Conservation (phyloP, 2,113 vertebrate genomes). For the Otis tarda region DNA sequence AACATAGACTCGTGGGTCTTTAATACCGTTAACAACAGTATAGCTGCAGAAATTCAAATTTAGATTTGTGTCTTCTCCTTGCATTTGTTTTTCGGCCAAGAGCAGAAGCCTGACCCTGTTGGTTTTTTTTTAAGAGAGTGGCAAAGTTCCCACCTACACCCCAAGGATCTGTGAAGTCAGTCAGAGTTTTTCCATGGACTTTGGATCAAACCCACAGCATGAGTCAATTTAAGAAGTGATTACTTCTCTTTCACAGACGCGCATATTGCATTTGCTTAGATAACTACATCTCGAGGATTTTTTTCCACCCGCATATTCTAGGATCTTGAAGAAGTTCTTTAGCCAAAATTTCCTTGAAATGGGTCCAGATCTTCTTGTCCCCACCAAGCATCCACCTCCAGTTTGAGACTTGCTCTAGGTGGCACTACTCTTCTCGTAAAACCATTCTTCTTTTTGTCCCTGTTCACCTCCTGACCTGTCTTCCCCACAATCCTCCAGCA, state of each 20-base stretch:
- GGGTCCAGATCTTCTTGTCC: not conserved
- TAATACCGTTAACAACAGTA: not conserved
- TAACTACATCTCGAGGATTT: not conserved
- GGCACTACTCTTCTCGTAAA: not conserved
- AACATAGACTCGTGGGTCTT: not conserved
- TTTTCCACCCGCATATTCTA: not conserved
- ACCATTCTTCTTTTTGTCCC: not conserved
- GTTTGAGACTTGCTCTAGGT: not conserved
- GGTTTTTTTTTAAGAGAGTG: slow-evolving; percentile 26
- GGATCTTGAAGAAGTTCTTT: not conserved
- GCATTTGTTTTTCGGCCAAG: slow-evolving; percentile 4
- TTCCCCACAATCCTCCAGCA: not conserved
- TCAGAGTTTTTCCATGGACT: slow-evolving; percentile 26
- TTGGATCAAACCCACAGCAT: slow-evolving; percentile 45
- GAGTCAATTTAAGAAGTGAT: slow-evolving; percentile 50
- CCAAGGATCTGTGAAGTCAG: slow-evolving; percentile 44
- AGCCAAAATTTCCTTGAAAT: not conserved
- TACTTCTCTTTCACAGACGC: not conserved
- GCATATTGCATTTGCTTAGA: not conserved
- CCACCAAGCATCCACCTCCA: not conserved
- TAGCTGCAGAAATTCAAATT: not conserved
- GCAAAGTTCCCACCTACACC: slow-evolving; percentile 51
- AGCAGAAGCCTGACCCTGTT: not conserved
- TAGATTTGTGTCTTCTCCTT: not conserved
- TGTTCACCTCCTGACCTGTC: not conserved